Conservation (phyloP, 2,797 vertebrate species). For the Crossoptilon crossoptilon region DNA sequence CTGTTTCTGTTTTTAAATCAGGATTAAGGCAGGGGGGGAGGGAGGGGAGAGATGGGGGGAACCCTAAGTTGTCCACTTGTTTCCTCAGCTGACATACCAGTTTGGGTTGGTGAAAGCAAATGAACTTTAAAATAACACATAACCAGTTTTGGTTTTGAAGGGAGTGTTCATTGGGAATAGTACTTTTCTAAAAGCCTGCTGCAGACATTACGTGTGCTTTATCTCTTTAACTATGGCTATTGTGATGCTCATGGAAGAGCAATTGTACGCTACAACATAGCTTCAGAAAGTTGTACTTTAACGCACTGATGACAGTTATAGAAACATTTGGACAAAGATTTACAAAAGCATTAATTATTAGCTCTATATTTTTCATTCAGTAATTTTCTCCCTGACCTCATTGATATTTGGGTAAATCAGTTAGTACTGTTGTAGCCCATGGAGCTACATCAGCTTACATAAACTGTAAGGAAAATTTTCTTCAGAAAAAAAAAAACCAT, state of each 20-base stretch:
- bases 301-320: conserved; percentile 59
- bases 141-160: background rate
- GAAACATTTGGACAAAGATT: conserved; percentile 68
- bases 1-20: conserved; percentile 52
- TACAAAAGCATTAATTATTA: conserved; percentile 75
- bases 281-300: conserved; percentile 68
- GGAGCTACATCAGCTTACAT: background rate
- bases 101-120: background rate
- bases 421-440: conserved; percentile 3
- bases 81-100: conserved; percentile 10
- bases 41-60: background rate
- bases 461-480: background rate
- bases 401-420: conserved; percentile 31
- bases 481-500: background rate
- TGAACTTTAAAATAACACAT: background rate
- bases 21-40: background rate
- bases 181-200: background rate
- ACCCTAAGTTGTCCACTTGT: background rate
- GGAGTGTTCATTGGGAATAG: background rate
- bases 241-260: conserved; percentile 8
- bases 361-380: conserved; percentile 54
- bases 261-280: background rate
- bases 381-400: conserved; percentile 37
- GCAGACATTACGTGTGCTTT: background rate
- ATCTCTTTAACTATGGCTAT: conserved; percentile 10